These are phyloP conservation scores for Loris lydekkerianus DNA, from an alignment of 2,797 vertebrate species.

Conservation along the genomic window DNA sequence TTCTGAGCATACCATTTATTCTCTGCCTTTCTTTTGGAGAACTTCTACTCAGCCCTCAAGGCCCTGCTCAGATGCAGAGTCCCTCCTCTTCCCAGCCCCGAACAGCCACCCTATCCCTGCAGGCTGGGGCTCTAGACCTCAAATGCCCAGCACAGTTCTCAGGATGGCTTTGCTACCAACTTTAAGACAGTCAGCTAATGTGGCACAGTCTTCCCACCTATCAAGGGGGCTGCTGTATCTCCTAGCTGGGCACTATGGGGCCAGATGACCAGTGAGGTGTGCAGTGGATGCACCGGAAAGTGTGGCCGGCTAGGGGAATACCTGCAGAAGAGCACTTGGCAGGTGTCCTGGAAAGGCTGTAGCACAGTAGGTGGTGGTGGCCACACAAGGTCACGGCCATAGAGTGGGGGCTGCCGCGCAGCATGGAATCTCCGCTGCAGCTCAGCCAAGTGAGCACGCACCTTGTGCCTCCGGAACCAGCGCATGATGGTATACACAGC, in stretches of 20 bases:
- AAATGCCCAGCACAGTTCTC: not conserved
- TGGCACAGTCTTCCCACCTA: not conserved
- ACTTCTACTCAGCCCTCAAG: not conserved
- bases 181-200: not conserved
- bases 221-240: not conserved
- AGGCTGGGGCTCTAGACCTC: not conserved
- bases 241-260: not conserved
- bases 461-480: constrained; percentile 94
- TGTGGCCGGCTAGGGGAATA: constrained; percentile 53
- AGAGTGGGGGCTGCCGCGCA: constrained; percentile 91
- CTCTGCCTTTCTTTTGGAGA: not conserved
- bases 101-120: not conserved
- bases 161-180: not conserved
- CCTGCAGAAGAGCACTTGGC: constrained; percentile 92
- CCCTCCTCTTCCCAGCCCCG: not conserved
- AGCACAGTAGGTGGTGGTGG: constrained; percentile 91
- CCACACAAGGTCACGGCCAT: constrained; percentile 92
- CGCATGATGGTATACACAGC: constrained; percentile 94
- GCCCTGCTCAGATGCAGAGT: not conserved
- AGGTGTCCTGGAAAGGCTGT: constrained; percentile 92
- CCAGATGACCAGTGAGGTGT: not conserved
- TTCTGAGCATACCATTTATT: not conserved
- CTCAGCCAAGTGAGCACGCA: constrained; percentile 93
- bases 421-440: constrained; percentile 91
- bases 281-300: fast-evolving